Evolutionary conservation across 2,113 vertebrate genomes (phyloP).

Genomic region (Cichladusa arquata): DNA sequence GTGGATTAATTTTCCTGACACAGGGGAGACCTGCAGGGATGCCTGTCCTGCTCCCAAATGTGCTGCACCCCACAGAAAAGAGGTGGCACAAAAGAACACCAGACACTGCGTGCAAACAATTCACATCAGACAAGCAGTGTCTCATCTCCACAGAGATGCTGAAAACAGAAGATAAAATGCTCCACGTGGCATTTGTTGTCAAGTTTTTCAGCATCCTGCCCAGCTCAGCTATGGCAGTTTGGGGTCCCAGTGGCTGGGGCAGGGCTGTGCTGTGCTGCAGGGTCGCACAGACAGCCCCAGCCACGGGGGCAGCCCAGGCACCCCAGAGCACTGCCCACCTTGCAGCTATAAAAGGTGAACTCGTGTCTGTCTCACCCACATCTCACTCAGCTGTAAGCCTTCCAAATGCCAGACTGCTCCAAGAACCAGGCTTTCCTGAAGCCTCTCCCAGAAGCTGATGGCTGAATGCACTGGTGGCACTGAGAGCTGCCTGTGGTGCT

Average conservation of each 20-base stretch:
- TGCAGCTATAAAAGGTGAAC: not conserved
- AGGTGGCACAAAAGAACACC: not conserved
- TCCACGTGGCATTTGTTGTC: accelerated
- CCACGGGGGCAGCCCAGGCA: accelerated
- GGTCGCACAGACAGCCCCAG: accelerated
- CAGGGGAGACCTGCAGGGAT: not conserved
- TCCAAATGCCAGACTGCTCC: not conserved
- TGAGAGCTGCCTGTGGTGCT: accelerated
- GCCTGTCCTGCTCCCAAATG: not conserved
- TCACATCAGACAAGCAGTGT: accelerated
- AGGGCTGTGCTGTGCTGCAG: not conserved
- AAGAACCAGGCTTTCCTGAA: not conserved
- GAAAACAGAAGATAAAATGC: not conserved
- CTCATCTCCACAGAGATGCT: not conserved
- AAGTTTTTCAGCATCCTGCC: not conserved
- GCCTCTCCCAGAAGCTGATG: not conserved
- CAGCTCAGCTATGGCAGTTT: not conserved
- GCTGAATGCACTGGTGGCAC: not conserved
- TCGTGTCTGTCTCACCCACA: not conserved
- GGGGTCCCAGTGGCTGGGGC: accelerated
- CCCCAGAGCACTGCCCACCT: not conserved
- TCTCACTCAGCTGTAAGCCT: not conserved
- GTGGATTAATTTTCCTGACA: no score
- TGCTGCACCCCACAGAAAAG: not conserved
- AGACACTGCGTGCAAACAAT: not conserved